Percentiles rank a stretch among this genome's conserved stretches.
These are phyloP conservation scores for Apodemia mormo DNA, from an alignment of 2,888 invertebrate species.

Conservation along the genomic window DNA sequence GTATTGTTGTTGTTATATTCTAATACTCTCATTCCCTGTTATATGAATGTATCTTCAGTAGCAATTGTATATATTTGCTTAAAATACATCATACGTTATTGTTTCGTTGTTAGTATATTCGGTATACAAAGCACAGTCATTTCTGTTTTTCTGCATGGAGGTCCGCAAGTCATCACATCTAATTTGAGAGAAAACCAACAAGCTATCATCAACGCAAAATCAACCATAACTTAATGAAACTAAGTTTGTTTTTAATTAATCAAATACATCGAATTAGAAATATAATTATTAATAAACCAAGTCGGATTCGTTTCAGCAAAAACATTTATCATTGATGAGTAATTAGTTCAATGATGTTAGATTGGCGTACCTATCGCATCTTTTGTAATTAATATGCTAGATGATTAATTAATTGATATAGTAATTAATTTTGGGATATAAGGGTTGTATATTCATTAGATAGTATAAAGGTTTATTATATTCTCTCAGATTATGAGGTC, in stretches of 20 bases:
- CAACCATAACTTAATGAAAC: background rate
- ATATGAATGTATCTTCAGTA: constrained; percentile 25
- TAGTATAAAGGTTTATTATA: no score
- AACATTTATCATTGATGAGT: background rate
- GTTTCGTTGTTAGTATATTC: constrained; percentile 29
- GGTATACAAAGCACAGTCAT: constrained; percentile 24
- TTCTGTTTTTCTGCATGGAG: constrained; percentile 37
- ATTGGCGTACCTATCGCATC: background rate
- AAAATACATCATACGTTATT: constrained; percentile 25
- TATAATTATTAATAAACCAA: background rate
- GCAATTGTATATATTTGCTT: constrained; percentile 25
- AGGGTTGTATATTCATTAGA: no score
- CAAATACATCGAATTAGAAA: background rate
- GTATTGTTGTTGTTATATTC: no score
- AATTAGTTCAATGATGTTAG: background rate
- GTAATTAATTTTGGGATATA: no score
- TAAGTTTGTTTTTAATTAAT: background rate
- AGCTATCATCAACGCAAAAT: background rate
- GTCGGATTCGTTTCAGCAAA: background rate
- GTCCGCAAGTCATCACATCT: constrained; percentile 46
- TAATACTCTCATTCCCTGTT: constrained; percentile 16
- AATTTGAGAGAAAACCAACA: constrained; percentile 41
- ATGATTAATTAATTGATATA: background rate
- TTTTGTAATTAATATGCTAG: background rate
- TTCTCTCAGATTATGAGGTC: no score